Evolutionary conservation across 2,888 invertebrate species (phyloP), one percentile per base, ranked within the genome.

Genomic region (Monochamus alternatus): DNA sequence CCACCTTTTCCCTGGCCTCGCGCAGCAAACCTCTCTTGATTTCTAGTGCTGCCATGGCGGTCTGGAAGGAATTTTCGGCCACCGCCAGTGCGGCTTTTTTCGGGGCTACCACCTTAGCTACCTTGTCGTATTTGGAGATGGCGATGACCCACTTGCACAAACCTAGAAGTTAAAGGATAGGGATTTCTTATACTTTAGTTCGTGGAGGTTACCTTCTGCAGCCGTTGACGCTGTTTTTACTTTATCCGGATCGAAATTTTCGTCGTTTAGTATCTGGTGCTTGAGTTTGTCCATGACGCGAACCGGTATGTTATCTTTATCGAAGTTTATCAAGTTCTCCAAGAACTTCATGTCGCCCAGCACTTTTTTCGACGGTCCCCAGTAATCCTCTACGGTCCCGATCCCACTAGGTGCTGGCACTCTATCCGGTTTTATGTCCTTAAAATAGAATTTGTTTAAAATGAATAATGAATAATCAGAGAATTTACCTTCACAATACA

Each of bases 61-160:
- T 90, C 81, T 94, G 92, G 87, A 96, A 95, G 55, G 95, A 93
- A 0, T 92, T 93, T 86, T 98, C 96, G 0, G 98, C 98, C 78
- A 93, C 94, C 0, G 95, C 95, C 77, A 99, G 89, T n/a, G 97
- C 95, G 83, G 93, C 92, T 87, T 96, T 96, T 90, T 98, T 99
- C 0, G 99, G 99, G 1, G 97, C 98, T 31, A 97, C 95, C 9
- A 96, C 93, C 89, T 95, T 96, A 0, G 97, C 97, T 2, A 98
- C 97, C 84, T 94, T 95, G 88, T 98, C 98, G 87, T 98, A 99
- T 84, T 97, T 96, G 1, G 97, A 96, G 89, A 99, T 95, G 0
- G 98, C 98, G 80, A 96, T 94, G 32, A 98, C 96, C 98, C 98
- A 99, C 85, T 95, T 95, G 87, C 98, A 98, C 84, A 96, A 90